Evolutionary conservation across 2,797 vertebrate species (phyloP), one percentile per base, ranked within the genome.

Genomic region (Gorsachius magnificus): DNA sequence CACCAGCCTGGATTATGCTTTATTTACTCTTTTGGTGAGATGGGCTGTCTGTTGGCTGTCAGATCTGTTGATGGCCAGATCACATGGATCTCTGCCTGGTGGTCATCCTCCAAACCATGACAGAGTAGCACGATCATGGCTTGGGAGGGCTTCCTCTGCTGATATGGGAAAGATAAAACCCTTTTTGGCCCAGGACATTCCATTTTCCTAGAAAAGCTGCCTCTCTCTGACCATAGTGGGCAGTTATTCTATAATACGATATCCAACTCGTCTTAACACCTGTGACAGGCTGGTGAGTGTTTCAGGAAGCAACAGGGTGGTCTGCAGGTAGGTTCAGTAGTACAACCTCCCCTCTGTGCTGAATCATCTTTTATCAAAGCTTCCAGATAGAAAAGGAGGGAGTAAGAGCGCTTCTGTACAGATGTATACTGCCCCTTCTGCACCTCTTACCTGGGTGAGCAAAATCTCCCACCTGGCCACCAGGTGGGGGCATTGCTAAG

Each of bases 401-500:
- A 82, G 8, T 43, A 45, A 83, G 17, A 26, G 6, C 7, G 16
- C 4, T 51, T 65, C 9, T 31, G 6, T 10, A 18, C 8, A 24
- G 3, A 14, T 15, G 15, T 11, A 6, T 15, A 24, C 14, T 69
- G 9, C 7, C 8, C 4, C 14, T 64, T 71, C 36, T 50, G 19
- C 2, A 20, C 43, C 19, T 57, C 29, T 45, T 63, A 87, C 90
- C 70, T 92, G 74, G 13, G 16, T 29, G n/a, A 89, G 16, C 31
- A 92, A 63, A 69, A 51, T 81, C n/a, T 88, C 43, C 56, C 77
- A 96, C 96, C 96, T 97, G 88, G 36, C 91, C 93, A 95, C 83
- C 95, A 93, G 83, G 54, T 95, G 90, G 91, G 94, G 86, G 70
- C 86, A 95, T 90, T 96, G 90, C 54, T 50, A 95, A 92, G 78